Conservation (phyloP, 2,797 vertebrate genomes). For the Peromyscus nudipes region DNA sequence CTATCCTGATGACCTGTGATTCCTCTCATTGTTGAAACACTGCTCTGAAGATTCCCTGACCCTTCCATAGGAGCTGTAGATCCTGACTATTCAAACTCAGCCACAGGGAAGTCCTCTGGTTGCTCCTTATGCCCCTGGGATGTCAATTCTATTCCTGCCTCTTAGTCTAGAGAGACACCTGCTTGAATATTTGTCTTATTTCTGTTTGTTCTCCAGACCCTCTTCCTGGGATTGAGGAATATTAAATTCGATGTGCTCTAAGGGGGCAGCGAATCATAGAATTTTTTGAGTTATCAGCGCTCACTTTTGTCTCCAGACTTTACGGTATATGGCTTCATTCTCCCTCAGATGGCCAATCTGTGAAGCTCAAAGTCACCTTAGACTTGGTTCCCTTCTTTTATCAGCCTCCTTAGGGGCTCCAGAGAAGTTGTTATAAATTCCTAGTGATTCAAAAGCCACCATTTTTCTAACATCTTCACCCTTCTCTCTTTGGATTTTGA, state of each 20-base stretch:
- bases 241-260: neutral
- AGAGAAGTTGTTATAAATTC: neutral
- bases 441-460: neutral
- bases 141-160: neutral
- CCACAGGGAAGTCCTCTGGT: neutral
- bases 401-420: neutral
- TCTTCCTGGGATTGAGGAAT: neutral
- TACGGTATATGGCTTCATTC: neutral
- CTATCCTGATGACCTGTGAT: neutral
- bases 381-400: neutral
- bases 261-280: neutral
- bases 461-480: neutral
- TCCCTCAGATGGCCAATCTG: neutral
- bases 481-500: neutral
- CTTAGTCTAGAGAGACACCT: neutral
- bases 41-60: neutral
- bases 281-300: neutral
- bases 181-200: neutral
- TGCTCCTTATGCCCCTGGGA: neutral
- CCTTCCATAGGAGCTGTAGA: neutral
- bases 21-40: neutral
- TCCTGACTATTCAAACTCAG: slow-evolving; percentile 36
- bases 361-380: neutral
- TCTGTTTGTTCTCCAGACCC: neutral
- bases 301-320: neutral